Conservation (phyloP, 2,888 invertebrate species). For the Leucophenga maculata region DNA sequence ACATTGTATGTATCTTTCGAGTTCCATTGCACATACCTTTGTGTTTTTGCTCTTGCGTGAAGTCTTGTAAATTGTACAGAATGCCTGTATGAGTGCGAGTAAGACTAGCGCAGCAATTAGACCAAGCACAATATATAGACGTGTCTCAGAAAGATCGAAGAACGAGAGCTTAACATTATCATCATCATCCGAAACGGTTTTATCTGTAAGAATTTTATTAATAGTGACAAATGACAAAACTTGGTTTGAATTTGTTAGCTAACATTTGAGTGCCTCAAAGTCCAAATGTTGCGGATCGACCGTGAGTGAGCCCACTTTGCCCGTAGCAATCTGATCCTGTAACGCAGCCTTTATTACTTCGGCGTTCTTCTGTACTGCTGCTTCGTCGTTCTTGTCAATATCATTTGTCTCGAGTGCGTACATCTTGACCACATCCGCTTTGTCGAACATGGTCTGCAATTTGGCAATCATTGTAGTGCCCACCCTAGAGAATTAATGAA, state of each 20-base stretch:
- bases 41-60: constrained; percentile 76
- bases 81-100: constrained; percentile 86
- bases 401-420: constrained; percentile 71
- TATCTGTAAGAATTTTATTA: constrained; percentile 47
- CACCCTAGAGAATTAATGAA: constrained; percentile 68
- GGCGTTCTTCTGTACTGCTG: constrained; percentile 58
- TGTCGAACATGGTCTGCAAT: constrained; percentile 83
- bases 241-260: constrained; percentile 65
- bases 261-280: constrained; percentile 81
- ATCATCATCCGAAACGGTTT: constrained; percentile 54
- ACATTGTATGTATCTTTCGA: not conserved
- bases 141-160: constrained; percentile 80
- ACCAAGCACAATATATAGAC: constrained; percentile 86
- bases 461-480: constrained; percentile 83
- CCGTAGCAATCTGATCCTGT: constrained; percentile 80
- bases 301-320: constrained; percentile 83
- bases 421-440: constrained; percentile 77
- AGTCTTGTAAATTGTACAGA: constrained; percentile 84
- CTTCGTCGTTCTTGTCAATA: constrained; percentile 49
- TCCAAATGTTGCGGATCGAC: constrained; percentile 87
- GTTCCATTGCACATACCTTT: constrained; percentile 76
- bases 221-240: not conserved
- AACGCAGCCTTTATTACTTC: constrained; percentile 75
- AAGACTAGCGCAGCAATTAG: constrained; percentile 85
- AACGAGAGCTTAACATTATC: constrained; percentile 73